A percentile compares a stretch with the other conserved stretches of the same genome.
phyloP scores from a whole-genome alignment of 1,140 invertebrate species.

The Tetragnatha versicolor region DNA sequence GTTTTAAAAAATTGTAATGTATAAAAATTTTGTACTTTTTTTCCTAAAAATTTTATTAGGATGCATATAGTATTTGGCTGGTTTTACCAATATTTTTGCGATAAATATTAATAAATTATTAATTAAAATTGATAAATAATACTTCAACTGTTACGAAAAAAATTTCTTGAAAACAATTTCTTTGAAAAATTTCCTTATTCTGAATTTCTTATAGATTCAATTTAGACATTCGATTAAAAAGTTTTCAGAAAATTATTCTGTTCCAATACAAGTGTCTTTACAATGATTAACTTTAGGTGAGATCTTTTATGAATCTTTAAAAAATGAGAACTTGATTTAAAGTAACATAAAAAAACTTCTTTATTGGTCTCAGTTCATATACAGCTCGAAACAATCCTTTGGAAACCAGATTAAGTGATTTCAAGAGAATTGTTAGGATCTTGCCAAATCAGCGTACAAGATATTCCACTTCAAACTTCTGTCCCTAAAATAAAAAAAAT shows the following conservation, averaged over 20 bases:
- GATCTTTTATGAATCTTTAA: neutral
- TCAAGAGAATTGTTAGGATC: slow-evolving; percentile 26
- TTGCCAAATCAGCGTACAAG: neutral
- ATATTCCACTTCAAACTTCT: neutral
- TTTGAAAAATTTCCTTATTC: too few relatives aligned
- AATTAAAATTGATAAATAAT: too few relatives aligned
- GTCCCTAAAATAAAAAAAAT: neutral
- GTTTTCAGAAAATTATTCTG: neutral
- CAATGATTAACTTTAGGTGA: neutral
- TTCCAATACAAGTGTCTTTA: neutral
- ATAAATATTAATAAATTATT: too few relatives aligned
- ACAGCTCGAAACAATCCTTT: slow-evolving; percentile 21
- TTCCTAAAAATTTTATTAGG: too few relatives aligned
- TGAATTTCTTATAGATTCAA: too few relatives aligned
- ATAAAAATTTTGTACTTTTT: too few relatives aligned
- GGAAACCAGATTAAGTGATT: neutral
- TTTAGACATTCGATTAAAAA: neutral
- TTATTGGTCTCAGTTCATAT: slow-evolving; percentile 26
- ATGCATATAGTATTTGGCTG: too few relatives aligned
- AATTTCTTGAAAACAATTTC: too few relatives aligned
- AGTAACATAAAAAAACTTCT: neutral
- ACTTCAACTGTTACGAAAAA: too few relatives aligned
- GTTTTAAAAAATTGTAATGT: too few relatives aligned
- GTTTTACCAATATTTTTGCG: too few relatives aligned
- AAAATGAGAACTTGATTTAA: neutral